Evolutionary conservation across 2,113 vertebrate genomes (phyloP), one percentile per base, ranked within the genome.

Genomic region (Pyxicephalus adspersus): DNA sequence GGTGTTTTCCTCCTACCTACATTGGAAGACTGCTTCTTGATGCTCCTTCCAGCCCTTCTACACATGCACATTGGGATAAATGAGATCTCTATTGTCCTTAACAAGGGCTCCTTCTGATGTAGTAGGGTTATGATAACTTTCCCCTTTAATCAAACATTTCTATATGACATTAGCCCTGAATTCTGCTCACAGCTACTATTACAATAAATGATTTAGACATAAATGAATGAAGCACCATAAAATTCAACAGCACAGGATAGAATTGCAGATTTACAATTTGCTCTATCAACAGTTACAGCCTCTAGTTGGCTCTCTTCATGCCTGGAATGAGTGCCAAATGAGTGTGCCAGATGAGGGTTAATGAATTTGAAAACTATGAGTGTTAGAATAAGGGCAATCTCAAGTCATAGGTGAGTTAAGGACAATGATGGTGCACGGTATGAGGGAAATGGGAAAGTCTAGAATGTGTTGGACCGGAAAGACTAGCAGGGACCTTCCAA

Each of bases 251-350:
- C 64, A 38, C 50, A 68, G 77, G 51, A 68, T 38, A 26, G 52
- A 79, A 68, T 58, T 54, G 34, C 45, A 79, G 65, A 78, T 70
- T 60, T 79, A 79, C 68, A 58, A 67, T 79, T 25, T 79, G 77
- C 64, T 57, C 29, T 1, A 52, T 79, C 77, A 79, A 79, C 65
- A 79, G 52, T 79, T 68, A 60, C 18, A 50, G 64, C 63, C 15
- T 18, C 18, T 63, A 25, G 76, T 68, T 79, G 77, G 54, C 65
- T 79, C 65, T n/a, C 23, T 25, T 34, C 38, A 25, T 38, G 15
- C 60, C 20, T 23, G 28, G 13, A 60, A 8, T 60, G 28, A 55
- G 55, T 70, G 54, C 77, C 77, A 79, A 79, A 68, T 79, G n/a
- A 79, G 67, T 38, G 76, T 34, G 64, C 63, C 67, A 60, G 58